Percentiles rank a stretch among this genome's conserved stretches.
These are phyloP conservation scores for Lasioglossum zephyrum DNA, from an alignment of 2,888 invertebrate species.

Conservation along the genomic window DNA sequence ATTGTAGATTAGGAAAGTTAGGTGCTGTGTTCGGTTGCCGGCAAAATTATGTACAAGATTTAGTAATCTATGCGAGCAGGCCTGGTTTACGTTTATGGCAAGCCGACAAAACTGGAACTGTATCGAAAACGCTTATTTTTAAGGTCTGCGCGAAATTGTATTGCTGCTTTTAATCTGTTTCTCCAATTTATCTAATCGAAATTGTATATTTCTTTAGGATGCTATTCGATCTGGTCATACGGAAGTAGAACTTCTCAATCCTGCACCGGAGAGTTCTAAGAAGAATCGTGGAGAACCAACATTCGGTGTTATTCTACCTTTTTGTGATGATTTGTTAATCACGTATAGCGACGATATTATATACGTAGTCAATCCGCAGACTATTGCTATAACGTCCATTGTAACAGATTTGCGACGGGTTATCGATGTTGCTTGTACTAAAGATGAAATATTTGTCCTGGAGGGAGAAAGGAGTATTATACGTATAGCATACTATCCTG, in stretches of 20 bases:
- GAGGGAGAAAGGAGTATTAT: slow-evolving; percentile 92
- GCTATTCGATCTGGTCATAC: slow-evolving; percentile 82
- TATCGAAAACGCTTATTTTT: slow-evolving; percentile 93
- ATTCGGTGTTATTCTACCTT: slow-evolving; percentile 88
- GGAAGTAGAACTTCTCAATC: slow-evolving; percentile 90
- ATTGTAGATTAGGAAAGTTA: slow-evolving; percentile 87
- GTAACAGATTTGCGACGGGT: slow-evolving; percentile 79
- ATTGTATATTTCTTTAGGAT: slow-evolving; percentile 72
- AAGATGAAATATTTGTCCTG: slow-evolving; percentile 92
- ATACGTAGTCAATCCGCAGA: slow-evolving; percentile 91
- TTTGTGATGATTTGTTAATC: slow-evolving; percentile 90
- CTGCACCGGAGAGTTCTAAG: slow-evolving; percentile 84
- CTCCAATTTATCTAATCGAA: neutral
- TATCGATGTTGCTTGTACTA: slow-evolving; percentile 86
- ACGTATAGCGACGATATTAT: slow-evolving; percentile 90
- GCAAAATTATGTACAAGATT: slow-evolving; percentile 86
- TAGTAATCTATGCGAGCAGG: slow-evolving; percentile 90
- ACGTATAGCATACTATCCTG: slow-evolving; percentile 91
- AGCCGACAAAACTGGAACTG: slow-evolving; percentile 90
- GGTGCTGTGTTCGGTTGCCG: slow-evolving; percentile 87
- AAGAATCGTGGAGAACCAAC: slow-evolving; percentile 86
- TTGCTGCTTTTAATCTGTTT: neutral
- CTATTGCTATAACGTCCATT: slow-evolving; percentile 79
- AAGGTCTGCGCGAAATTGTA: slow-evolving; percentile 86
- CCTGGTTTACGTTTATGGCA: slow-evolving; percentile 95